Base-by-base conservation (phyloP, 2,113 vertebrate genomes). In the Zosterops japonicus region DNA sequence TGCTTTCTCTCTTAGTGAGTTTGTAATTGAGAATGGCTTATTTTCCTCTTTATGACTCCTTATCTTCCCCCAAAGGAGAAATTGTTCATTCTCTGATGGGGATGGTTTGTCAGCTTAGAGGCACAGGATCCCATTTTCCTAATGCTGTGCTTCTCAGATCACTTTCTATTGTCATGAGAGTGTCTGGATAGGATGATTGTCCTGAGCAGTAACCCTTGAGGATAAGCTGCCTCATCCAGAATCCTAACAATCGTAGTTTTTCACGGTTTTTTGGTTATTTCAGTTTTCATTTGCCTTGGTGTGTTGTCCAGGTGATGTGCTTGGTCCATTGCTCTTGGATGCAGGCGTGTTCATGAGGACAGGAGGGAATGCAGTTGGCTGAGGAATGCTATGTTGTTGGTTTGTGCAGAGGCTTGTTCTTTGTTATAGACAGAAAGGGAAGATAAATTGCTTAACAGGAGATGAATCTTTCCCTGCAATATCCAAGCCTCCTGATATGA, bases 291-390 rank as follows among this genome's bases (percentile, higher is more conserved):
- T 79, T 88, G 19, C 44, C 27, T 36, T 67, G 15, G 8, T 67
- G 0, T 28, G 27, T 60, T 64, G 39, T 68, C 31, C 22, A 27
- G 24, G 6, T 75, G 29, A n/a, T 41, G n/a, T 1, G 0, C 60
- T 77, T 72, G 36, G 12, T 55, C n/a, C 31, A 9, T 22, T 19
- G 31, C n/a, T 67, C 19, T 49, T 67, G 56, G 25, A 5, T 31
- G n/a, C 15, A 28, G 33, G 10, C 17, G 6, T 67, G 47, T 71
- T 60, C 21, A 14, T 1, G 3, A 44, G 46, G 21, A 31, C 18
- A 17, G 36, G 36, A 65, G 25, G 23, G 23, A 83, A 9, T 36
- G 47, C 0, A 3, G n/a, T 33, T 61, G 65, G 11, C 18, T 56
- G 79, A 70, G 46, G 31, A 53, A 13, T 23, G 31, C 5, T 53